Evolutionary conservation across 2,888 invertebrate genomes (phyloP).

Genomic region (Elaeidobius kamerunicus): DNA sequence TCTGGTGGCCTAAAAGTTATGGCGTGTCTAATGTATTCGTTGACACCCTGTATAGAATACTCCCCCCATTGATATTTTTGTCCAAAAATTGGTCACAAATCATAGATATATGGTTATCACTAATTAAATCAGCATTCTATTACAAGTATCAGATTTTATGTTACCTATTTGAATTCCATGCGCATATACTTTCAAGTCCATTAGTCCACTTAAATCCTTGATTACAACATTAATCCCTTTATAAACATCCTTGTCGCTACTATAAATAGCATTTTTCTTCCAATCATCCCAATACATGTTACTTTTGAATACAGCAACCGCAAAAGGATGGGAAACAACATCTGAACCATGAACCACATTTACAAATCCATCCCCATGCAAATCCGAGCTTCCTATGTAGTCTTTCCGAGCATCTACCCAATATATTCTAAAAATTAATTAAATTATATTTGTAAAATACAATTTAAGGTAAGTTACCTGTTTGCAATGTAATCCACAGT

Average conservation of each 20-base stretch:
- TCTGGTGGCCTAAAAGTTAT: too few relatives aligned
- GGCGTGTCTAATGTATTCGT: too few relatives aligned
- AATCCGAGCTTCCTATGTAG: constrained; percentile 66
- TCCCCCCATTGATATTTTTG: background rate
- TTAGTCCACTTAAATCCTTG: constrained; percentile 64
- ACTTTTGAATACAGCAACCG: constrained; percentile 81
- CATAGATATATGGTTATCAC: background rate
- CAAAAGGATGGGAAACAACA: constrained; percentile 78
- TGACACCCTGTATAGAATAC: background rate
- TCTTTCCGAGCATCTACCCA: constrained; percentile 86
- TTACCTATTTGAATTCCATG: constrained; percentile 66
- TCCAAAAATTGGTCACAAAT: too few relatives aligned
- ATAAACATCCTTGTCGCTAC: constrained; percentile 74
- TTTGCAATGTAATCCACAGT: constrained; percentile 80
- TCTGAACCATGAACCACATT: constrained; percentile 60
- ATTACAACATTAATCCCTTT: constrained; percentile 45
- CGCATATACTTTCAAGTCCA: constrained; percentile 82
- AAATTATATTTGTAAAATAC: background rate
- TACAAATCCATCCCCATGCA: constrained; percentile 52
- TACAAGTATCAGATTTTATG: background rate
- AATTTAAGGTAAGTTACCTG: constrained; percentile 24
- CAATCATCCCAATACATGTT: constrained; percentile 90
- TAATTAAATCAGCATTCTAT: background rate
- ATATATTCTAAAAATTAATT: constrained; percentile 58
- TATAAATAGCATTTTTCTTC: constrained; percentile 74